Evolutionary conservation across 2,797 vertebrate species (phyloP).

Genomic region (Melanotaenia maccullochi): DNA sequence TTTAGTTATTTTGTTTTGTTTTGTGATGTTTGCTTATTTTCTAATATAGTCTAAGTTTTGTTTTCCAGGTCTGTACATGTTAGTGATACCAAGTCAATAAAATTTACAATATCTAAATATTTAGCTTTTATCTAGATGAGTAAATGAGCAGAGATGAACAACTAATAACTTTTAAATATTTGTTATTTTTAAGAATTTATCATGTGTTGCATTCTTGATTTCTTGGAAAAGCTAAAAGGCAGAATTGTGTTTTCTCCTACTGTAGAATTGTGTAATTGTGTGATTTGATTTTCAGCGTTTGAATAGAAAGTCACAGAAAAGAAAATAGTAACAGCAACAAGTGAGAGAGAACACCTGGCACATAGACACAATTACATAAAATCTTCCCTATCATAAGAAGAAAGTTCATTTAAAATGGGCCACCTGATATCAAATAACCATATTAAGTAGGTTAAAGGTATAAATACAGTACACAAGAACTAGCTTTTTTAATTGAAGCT

Average conservation of each 20-base stretch:
- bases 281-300: too few species aligned
- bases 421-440: conserved; percentile 7
- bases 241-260: neutral
- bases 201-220: neutral
- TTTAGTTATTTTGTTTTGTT: too few species aligned
- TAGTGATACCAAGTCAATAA: too few species aligned
- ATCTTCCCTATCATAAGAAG: neutral
- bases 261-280: too few species aligned
- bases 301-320: too few species aligned
- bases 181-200: neutral
- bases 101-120: too few species aligned
- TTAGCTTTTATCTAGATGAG: neutral
- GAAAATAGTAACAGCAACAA: too few species aligned
- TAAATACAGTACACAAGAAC: neutral
- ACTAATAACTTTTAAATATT: too few species aligned
- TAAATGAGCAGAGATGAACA: neutral
- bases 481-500: neutral
- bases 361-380: too few species aligned
- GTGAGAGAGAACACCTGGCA: too few species aligned
- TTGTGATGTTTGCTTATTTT: neutral
- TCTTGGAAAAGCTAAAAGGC: neutral
- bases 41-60: neutral
- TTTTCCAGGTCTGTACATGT: too few species aligned
- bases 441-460: neutral
- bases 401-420: neutral